A percentile compares a stretch with the other conserved stretches of the same genome.
Evolutionary conservation across 2,113 vertebrate genomes (phyloP).

Genomic region (Hirundichthys speculiger): DNA sequence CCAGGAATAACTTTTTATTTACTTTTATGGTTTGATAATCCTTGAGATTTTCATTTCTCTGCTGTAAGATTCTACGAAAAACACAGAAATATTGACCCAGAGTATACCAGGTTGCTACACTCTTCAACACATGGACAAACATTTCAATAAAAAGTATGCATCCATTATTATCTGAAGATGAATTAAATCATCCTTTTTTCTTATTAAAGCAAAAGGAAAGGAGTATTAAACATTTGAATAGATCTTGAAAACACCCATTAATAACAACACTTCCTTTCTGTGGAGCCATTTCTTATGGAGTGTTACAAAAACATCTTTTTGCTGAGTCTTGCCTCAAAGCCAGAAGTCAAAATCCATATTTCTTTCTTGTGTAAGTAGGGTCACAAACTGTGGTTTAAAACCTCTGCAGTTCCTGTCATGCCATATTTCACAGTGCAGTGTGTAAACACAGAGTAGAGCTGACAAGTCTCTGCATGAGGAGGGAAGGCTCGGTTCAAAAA

Average conservation of each 20-base stretch:
- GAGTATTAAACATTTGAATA: conserved; percentile 2
- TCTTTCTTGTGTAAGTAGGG: conserved; percentile 63
- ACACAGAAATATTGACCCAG: conserved; percentile 3
- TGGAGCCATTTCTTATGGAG: conserved; percentile 22
- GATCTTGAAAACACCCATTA: conserved; percentile 12
- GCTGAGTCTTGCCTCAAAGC: conserved; percentile 48
- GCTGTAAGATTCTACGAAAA: not conserved
- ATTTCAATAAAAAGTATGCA: conserved; percentile 4
- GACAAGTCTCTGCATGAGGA: conserved; percentile 63
- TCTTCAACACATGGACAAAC: not conserved
- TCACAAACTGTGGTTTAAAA: conserved; percentile 62
- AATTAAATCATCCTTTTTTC: not conserved
- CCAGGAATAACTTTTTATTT: conserved; percentile 21
- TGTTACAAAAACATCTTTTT: conserved; percentile 47
- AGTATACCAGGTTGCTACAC: conserved; percentile 1
- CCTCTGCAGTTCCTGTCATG: conserved; percentile 70
- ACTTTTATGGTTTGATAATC: conserved; percentile 41
- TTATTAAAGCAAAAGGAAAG: not conserved
- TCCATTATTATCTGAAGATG: not conserved
- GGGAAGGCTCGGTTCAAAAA: conserved; percentile 44
- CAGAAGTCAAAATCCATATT: conserved; percentile 67
- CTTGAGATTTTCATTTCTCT: conserved; percentile 1
- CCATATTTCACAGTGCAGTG: conserved; percentile 65
- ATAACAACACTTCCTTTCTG: conserved; percentile 5
- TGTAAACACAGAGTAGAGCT: conserved; percentile 64